Conservation (phyloP, 2,113 vertebrate genomes). For the Aegotheles bennettii region DNA sequence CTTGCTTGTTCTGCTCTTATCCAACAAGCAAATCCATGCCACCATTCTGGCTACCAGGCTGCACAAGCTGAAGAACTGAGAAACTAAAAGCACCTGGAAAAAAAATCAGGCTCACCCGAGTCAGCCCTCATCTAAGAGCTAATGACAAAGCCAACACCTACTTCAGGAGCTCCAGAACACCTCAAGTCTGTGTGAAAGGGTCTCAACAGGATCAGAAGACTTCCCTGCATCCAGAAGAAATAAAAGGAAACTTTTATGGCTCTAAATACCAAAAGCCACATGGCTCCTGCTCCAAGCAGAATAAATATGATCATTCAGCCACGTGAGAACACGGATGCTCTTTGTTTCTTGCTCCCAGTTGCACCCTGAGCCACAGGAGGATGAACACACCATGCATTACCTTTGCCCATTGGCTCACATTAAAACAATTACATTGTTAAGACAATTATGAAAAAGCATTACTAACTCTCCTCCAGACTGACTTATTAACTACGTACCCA, state of each 20-base stretch:
- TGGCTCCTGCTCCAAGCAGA: not conserved
- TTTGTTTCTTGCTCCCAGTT: not conserved
- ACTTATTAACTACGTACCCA: not conserved
- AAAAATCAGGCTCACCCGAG: not conserved
- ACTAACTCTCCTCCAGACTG: not conserved
- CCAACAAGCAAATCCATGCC: not conserved
- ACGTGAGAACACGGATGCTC: not conserved
- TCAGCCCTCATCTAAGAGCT: not conserved
- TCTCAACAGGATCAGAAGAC: not conserved
- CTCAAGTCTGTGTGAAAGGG: not conserved
- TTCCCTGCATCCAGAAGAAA: not conserved
- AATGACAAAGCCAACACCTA: not conserved
- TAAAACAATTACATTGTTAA: not conserved
- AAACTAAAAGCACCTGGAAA: not conserved
- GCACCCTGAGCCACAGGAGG: not conserved
- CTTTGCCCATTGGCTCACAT: not conserved
- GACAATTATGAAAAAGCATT: not conserved
- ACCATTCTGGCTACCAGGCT: accelerated
- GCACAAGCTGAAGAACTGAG: not conserved
- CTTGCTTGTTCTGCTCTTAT: not conserved
- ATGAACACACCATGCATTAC: not conserved
- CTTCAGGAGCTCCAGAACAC: not conserved
- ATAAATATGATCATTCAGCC: not conserved
- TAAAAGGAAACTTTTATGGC: not conserved
- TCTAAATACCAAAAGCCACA: not conserved